phyloP scores from a whole-genome alignment of 2,797 vertebrate genomes.

The Acipenser transmontanus region DNA sequence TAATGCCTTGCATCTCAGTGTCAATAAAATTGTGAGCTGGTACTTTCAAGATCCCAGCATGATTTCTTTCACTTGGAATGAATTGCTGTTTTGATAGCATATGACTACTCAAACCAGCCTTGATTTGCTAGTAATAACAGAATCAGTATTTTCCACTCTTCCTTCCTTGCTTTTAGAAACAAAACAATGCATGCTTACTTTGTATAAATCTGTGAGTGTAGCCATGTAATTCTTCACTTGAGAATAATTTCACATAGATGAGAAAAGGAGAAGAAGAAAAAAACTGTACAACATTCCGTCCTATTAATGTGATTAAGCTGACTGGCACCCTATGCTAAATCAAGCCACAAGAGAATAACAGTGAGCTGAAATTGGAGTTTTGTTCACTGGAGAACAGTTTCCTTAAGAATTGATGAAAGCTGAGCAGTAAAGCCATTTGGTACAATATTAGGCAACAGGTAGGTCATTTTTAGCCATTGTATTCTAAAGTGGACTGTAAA shows the following conservation, averaged over 20 bases:
- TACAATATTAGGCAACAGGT: background rate
- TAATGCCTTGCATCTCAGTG: background rate
- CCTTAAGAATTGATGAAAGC: conserved; percentile 9
- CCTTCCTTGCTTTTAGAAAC: background rate
- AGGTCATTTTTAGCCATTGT: no score
- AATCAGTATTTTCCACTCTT: conserved; percentile 4
- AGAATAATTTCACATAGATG: conserved; percentile 27
- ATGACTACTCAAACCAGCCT: conserved; percentile 5
- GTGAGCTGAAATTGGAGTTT: conserved; percentile 22
- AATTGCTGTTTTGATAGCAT: conserved; percentile 10
- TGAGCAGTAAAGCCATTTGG: background rate
- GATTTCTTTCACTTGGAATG: background rate
- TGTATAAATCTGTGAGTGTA: background rate
- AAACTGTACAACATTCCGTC: background rate
- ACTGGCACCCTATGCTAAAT: conserved; percentile 29
- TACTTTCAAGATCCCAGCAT: background rate
- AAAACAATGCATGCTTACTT: background rate
- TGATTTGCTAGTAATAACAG: background rate
- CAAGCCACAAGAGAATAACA: conserved; percentile 23
- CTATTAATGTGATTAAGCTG: conserved; percentile 33
- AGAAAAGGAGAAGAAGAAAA: conserved; percentile 9
- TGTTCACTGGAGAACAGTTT: conserved; percentile 17
- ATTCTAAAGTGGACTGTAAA: no score
- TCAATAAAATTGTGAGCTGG: background rate
- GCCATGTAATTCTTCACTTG: conserved; percentile 21